Base-by-base conservation (phyloP, 2,113 vertebrate genomes). In the Brachypodius melanocephalos region DNA sequence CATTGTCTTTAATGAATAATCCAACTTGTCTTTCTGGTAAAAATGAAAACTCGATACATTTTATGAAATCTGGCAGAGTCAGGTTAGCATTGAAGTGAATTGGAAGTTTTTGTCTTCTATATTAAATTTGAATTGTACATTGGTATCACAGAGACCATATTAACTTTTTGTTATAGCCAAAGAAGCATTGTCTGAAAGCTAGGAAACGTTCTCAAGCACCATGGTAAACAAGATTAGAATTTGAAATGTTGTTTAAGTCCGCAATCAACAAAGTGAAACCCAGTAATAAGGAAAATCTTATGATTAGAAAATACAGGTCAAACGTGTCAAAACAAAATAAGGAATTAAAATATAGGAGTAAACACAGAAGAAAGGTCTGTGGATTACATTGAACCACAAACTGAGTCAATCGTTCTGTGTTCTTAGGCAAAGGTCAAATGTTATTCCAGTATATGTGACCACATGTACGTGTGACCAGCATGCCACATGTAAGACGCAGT, bases 371-470 rank as follows among this genome's bases (percentile, higher is more conserved):
- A 52, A 85, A 72, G 43, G 12, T 45, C 78, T 68, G 66, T 93
- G 81, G 45, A 61, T 67, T 88, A 63, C 58, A 62, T 1, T 29
- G 29, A 85, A 52, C 55, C 75, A 82, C 78, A 82, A 40, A 20
- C 55, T 82, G 66, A 83, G 75, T 88, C 58, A 94, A 5, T 24
- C 9, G 9, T 79, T 95, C 67, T 40, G 20, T 24, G 16, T 15
- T 85, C 40, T 58, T 66, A 65, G 29, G 12, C 8, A 97, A 96
- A 96, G 54, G 88, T 90, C 85, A 96, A 88, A 88, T 57, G 11
- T 31, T 68, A 52, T 28, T 93, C 11, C 49, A 79, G 45, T 61
- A 8, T 12, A 14, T 61, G 61, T 61, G 57, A 77, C 48, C 14
- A 26, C 24, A 49, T 25, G 14, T 24, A 48, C 22, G 4, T 49